phyloP scores from a whole-genome alignment of 2,113 vertebrate genomes.

The Catharus minimus region DNA sequence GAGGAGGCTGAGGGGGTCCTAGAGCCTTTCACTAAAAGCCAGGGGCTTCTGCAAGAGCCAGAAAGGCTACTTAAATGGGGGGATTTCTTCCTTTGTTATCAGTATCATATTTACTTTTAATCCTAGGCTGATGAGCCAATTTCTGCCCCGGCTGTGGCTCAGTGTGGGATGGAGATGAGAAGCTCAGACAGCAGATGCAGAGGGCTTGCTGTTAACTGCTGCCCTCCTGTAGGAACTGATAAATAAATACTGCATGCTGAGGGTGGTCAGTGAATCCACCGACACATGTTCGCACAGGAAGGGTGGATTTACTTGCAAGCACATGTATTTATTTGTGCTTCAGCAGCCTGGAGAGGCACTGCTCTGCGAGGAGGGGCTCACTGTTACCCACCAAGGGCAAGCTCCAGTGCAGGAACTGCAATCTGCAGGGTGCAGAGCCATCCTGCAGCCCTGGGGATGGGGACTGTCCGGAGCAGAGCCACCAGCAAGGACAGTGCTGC shows the following conservation, averaged over 20 bases:
- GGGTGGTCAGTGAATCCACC: conserved; percentile 12
- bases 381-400: not conserved
- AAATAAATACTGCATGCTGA: not conserved
- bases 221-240: not conserved
- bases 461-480: not conserved
- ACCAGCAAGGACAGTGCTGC: not conserved
- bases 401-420: not conserved
- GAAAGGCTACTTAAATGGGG: not conserved
- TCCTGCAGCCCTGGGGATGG: fast-evolving
- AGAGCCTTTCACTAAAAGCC: not conserved
- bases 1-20: conserved; percentile 3
- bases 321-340: not conserved
- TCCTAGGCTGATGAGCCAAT: not conserved
- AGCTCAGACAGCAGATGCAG: not conserved
- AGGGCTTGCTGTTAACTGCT: not conserved
- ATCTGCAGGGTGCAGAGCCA: not conserved
- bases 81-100: not conserved
- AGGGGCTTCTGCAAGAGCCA: not conserved
- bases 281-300: not conserved
- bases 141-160: not conserved
- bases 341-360: not conserved
- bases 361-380: not conserved
- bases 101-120: not conserved
- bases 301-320: not conserved
- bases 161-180: not conserved